Conservation (phyloP, 1,140 invertebrate genomes). For the Sinella curviseta region DNA sequence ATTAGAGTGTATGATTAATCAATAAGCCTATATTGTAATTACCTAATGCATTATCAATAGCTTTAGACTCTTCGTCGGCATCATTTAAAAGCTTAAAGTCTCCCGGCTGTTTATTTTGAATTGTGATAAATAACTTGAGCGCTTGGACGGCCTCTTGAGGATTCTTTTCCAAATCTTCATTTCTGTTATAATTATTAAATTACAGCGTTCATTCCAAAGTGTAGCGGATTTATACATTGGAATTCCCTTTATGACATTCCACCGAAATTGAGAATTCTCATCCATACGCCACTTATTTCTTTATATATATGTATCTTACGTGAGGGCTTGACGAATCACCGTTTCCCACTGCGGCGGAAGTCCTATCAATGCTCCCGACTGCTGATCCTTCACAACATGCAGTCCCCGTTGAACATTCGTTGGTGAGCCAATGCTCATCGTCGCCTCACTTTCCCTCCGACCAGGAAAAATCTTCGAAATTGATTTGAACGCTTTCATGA, state of each 20-base stretch:
- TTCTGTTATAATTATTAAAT: constrained; percentile 21
- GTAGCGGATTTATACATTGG: too few species aligned
- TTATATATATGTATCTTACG: too few species aligned
- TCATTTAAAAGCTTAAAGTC: too few species aligned
- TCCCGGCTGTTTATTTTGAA: constrained; percentile 47
- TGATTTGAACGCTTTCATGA: not conserved
- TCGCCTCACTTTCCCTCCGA: constrained; percentile 31
- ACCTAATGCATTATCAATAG: too few species aligned
- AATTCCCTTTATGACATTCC: too few species aligned
- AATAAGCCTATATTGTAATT: too few species aligned
- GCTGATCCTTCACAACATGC: constrained; percentile 75
- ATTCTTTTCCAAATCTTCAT: constrained; percentile 63
- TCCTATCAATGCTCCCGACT: constrained; percentile 75
- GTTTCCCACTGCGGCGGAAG: constrained; percentile 75
- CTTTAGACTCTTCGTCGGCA: too few species aligned
- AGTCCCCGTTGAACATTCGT: constrained; percentile 77
- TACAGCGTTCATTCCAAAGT: not conserved
- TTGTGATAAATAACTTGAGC: constrained; percentile 87
- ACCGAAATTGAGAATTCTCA: too few species aligned
- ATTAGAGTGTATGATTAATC: too few species aligned
- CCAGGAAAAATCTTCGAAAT: not conserved
- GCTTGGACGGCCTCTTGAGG: constrained; percentile 87
- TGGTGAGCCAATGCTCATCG: constrained; percentile 69
- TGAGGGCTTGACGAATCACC: constrained; percentile 82
- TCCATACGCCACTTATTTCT: too few species aligned